A percentile compares a stretch with the other conserved stretches of the same genome.
phyloP scores from a whole-genome alignment of 2,113 vertebrate species.

The Catagonus wagneri region DNA sequence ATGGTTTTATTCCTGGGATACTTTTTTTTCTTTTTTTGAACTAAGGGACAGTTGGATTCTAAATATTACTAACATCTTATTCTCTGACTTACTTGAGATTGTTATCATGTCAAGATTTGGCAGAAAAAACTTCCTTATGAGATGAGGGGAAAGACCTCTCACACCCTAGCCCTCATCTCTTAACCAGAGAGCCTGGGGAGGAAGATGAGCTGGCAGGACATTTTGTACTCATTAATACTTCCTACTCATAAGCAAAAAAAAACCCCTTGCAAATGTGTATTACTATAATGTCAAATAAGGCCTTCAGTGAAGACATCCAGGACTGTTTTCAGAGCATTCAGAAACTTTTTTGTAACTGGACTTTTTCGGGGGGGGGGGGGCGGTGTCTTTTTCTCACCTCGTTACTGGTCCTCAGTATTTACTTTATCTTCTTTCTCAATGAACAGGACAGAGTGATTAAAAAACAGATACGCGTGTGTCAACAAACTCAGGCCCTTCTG shows the following conservation, averaged over 20 bases:
- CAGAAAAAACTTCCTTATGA: background rate
- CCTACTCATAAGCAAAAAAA: background rate
- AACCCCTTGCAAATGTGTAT: background rate
- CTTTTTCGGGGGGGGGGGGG: background rate
- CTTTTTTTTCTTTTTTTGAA: background rate
- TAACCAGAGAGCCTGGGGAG: background rate
- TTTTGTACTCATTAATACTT: background rate
- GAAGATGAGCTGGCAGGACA: background rate
- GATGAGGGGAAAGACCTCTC: background rate
- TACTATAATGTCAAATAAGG: background rate
- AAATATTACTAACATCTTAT: background rate
- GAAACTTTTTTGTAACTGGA: background rate
- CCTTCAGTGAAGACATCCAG: background rate
- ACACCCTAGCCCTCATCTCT: background rate
- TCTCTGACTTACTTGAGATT: background rate
- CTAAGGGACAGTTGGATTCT: background rate
- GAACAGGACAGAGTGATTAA: constrained; percentile 24
- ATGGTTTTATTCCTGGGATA: background rate
- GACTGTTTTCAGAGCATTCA: background rate
- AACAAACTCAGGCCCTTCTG: constrained; percentile 90
- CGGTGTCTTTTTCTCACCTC: background rate
- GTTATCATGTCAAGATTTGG: background rate
- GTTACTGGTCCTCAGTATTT: background rate
- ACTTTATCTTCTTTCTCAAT: background rate
- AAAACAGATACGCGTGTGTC: constrained; percentile 88